These are phyloP conservation scores for Hirtodrosophila trivittata DNA, from an alignment of 2,888 invertebrate genomes.

Conservation along the genomic window DNA sequence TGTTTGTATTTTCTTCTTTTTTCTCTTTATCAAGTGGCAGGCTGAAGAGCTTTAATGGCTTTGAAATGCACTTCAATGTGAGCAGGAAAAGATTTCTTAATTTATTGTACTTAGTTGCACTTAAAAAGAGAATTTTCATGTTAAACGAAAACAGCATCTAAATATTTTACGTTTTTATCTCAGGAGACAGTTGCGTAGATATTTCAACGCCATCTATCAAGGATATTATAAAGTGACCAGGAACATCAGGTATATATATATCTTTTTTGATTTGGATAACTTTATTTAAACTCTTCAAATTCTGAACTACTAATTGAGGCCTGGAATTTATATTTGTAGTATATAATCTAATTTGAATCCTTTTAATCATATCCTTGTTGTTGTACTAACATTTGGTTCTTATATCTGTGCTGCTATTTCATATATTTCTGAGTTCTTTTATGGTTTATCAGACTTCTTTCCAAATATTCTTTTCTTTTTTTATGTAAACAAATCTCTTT, in stretches of 20 bases:
- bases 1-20: conserved; percentile 18
- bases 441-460: too few relatives aligned
- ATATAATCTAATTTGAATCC: too few relatives aligned
- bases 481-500: neutral
- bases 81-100: conserved; percentile 54
- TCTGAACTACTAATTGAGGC: too few relatives aligned
- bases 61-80: conserved; percentile 72
- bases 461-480: too few relatives aligned
- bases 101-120: conserved; percentile 35
- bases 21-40: conserved; percentile 58
- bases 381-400: too few relatives aligned
- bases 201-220: neutral
- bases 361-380: too few relatives aligned
- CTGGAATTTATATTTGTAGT: too few relatives aligned
- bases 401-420: too few relatives aligned
- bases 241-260: conserved; percentile 1
- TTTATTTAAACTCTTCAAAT: too few relatives aligned
- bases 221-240: neutral
- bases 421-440: too few relatives aligned
- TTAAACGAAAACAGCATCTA: neutral
- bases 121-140: too few relatives aligned
- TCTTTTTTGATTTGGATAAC: too few relatives aligned
- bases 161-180: conserved; percentile 12
- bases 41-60: conserved; percentile 71
- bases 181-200: neutral